Conservation (phyloP, 1,140 invertebrate genomes). For the Sycobia sp. region DNA sequence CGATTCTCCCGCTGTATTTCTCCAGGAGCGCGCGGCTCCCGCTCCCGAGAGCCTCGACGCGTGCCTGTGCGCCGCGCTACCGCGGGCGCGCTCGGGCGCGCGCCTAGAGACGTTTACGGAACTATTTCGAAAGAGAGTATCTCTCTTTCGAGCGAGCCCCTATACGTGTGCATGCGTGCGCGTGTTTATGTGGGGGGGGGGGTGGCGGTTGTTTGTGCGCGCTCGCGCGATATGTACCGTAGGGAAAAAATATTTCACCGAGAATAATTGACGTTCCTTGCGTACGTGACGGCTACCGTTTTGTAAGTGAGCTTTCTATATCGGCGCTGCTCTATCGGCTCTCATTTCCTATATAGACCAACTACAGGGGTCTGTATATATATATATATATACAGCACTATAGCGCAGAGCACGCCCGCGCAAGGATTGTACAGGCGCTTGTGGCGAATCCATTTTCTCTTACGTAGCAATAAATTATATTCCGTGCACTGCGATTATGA, state of each 20-base stretch:
- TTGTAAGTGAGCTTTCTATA: slow-evolving; percentile 8
- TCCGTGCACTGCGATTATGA: too few species aligned
- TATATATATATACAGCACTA: too few species aligned
- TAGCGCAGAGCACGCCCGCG: not conserved
- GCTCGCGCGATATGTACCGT: not conserved
- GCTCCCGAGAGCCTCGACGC: too few species aligned
- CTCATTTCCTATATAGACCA: slow-evolving; percentile 7
- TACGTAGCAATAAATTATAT: too few species aligned
- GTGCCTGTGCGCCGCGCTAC: not conserved
- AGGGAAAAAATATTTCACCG: slow-evolving; percentile 5
- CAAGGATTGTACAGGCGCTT: too few species aligned
- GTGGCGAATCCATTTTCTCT: too few species aligned
- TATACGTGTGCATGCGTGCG: too few species aligned
- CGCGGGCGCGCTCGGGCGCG: not conserved
- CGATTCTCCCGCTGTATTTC: too few species aligned
- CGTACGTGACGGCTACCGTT: slow-evolving; percentile 17
- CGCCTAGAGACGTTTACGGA: not conserved
- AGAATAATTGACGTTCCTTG: slow-evolving; percentile 27
- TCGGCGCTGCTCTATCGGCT: slow-evolving; percentile 1
- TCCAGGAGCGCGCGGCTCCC: too few species aligned
- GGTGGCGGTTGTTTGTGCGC: not conserved
- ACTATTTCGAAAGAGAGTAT: slow-evolving; percentile 23
- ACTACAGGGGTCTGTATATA: too few species aligned
- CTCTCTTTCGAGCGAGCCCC: not conserved
- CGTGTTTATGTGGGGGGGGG: not conserved